Conservation (phyloP, 2,113 vertebrate genomes). For the Galeopterus variegatus region DNA sequence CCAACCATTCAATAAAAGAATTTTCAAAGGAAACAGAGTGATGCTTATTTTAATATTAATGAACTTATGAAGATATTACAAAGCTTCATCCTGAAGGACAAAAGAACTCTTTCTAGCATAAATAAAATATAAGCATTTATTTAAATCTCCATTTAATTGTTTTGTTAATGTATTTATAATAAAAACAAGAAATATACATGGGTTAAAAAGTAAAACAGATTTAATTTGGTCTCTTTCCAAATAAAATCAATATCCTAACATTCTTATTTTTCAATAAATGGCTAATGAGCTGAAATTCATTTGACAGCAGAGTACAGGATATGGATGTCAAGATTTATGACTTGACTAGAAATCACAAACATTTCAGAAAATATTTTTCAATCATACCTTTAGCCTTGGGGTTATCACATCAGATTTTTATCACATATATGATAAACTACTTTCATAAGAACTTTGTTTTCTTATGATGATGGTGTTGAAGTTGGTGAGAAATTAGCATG, state of each 20-base stretch:
- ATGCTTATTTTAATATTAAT: conserved; percentile 55
- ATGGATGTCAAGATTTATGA: neutral
- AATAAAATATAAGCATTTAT: conserved; percentile 64
- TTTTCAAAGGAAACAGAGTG: conserved; percentile 61
- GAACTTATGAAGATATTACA: conserved; percentile 47
- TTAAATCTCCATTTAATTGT: conserved; percentile 49
- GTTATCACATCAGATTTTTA: neutral
- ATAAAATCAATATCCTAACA: conserved; percentile 2
- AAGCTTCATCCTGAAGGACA: conserved; percentile 30
- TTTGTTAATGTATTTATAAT: conserved; percentile 47
- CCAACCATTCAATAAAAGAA: neutral
- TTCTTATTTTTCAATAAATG: conserved; percentile 24
- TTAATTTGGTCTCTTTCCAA: conserved; percentile 54
- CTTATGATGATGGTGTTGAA: neutral
- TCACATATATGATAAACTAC: neutral
- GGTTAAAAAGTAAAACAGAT: conserved; percentile 42
- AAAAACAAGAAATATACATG: neutral
- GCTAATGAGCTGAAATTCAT: neutral
- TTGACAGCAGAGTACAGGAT: neutral
- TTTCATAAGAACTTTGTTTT: neutral
- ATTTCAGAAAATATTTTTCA: conserved; percentile 20
- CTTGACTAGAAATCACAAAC: conserved; percentile 38
- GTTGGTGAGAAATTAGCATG: neutral
- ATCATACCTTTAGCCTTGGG: neutral
- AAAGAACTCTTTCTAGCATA: conserved; percentile 38